Evolutionary conservation across 2,888 invertebrate genomes (phyloP).

Genomic region (Sphaerophoria rueppellii): DNA sequence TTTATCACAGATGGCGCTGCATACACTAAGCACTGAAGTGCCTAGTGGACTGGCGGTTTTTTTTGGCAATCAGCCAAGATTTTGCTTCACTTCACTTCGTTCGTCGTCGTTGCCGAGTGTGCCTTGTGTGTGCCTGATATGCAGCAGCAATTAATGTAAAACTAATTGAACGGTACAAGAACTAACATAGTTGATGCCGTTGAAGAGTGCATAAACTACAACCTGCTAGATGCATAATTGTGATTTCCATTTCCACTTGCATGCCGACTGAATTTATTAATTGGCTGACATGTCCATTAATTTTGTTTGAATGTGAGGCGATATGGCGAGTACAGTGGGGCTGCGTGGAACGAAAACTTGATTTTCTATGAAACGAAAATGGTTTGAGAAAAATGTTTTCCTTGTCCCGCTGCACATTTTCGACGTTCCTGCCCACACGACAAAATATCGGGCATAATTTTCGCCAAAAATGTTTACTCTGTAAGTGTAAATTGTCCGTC

Average conservation of each 20-base stretch:
- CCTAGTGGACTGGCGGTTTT: background rate
- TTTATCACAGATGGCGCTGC: conserved; percentile 69
- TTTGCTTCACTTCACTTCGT: conserved; percentile 40
- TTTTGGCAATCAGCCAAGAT: conserved; percentile 70
- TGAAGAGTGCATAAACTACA: conserved; percentile 31
- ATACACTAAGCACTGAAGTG: conserved; percentile 11
- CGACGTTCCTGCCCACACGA: background rate
- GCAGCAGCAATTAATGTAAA: conserved; percentile 66
- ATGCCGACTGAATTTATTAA: conserved; percentile 82
- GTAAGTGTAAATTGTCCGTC: conserved; percentile 67
- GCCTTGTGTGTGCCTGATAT: conserved; percentile 10
- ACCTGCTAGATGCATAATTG: conserved; percentile 55
- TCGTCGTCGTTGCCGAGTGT: background rate
- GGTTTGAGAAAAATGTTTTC: background rate
- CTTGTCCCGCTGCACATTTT: background rate
- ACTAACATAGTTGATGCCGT: conserved; percentile 25
- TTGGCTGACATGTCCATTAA: conserved; percentile 82
- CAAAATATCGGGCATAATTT: conserved; percentile 19
- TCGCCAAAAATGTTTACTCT: conserved; percentile 28
- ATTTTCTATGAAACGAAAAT: background rate
- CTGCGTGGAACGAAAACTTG: background rate
- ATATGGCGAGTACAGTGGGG: background rate
- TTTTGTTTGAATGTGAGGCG: conserved; percentile 77
- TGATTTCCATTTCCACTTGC: conserved; percentile 75
- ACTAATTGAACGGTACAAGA: conserved; percentile 69